A percentile compares a stretch with the other conserved stretches of the same genome.
Evolutionary conservation across 2,797 vertebrate genomes (phyloP).

Genomic region (Onychomys torridus): DNA sequence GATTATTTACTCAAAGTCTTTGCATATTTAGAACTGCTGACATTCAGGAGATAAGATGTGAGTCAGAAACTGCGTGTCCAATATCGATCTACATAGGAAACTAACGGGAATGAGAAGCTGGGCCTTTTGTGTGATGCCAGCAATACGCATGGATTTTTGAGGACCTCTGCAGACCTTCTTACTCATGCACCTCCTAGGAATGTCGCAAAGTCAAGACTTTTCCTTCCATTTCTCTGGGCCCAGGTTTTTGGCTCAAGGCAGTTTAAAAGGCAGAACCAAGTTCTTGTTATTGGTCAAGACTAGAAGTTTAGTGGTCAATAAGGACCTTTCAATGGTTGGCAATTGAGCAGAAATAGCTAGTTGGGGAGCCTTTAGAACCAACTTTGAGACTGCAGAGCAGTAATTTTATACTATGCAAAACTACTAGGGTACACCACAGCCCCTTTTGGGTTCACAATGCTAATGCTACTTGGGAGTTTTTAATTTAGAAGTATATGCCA

Average conservation of each 20-base stretch:
- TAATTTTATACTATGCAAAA: neutral
- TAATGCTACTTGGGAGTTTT: neutral
- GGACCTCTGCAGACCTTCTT: neutral
- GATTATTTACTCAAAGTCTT: constrained; percentile 47
- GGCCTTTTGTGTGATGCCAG: neutral
- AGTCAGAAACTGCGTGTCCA: neutral
- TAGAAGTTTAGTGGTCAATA: neutral
- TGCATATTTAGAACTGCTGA: constrained; percentile 46
- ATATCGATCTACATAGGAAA: constrained; percentile 45
- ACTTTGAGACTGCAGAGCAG: neutral
- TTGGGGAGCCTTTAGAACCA: neutral
- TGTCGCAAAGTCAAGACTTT: neutral
- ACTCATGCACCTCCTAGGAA: neutral
- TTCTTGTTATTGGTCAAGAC: neutral
- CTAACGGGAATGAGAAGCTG: neutral
- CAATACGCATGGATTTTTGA: neutral
- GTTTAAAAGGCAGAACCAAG: constrained; percentile 2
- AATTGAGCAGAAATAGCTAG: neutral
- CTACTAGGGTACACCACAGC: neutral
- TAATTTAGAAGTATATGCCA: constrained; percentile 2
- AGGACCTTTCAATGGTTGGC: neutral
- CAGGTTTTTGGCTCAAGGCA: neutral
- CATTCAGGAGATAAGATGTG: neutral
- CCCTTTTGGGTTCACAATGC: neutral
- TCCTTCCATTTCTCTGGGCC: neutral